A percentile compares a stretch with the other conserved stretches of the same genome.
Evolutionary conservation across 1,140 invertebrate genomes (phyloP).

Genomic region (Thaumatotibia leucotreta): DNA sequence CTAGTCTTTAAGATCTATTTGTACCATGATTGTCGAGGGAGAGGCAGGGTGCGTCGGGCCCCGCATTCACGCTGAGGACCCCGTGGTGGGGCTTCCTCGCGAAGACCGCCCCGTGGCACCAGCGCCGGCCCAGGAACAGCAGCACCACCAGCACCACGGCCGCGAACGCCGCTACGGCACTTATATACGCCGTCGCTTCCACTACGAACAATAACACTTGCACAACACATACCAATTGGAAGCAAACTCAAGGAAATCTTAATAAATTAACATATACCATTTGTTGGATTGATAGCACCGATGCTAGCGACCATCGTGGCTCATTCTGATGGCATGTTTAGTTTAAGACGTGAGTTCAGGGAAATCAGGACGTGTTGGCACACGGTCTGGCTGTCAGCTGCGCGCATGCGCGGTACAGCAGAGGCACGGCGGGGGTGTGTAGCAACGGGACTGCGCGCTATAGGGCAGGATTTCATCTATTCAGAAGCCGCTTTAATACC

Average conservation of each 20-base stretch:
- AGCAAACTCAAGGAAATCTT: neutral
- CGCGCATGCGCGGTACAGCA: slow-evolving; percentile 52
- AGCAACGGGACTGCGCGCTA: slow-evolving; percentile 38
- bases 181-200: slow-evolving; percentile 72
- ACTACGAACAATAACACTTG: slow-evolving; percentile 38
- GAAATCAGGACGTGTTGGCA: slow-evolving; percentile 53
- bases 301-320: slow-evolving; percentile 64
- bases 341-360: slow-evolving; percentile 8
- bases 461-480: slow-evolving; percentile 46
- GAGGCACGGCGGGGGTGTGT: slow-evolving; percentile 63
- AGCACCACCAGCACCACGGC: slow-evolving; percentile 61
- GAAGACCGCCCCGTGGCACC: slow-evolving; percentile 57
- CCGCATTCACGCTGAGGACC: slow-evolving; percentile 58
- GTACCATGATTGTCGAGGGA: slow-evolving; percentile 36
- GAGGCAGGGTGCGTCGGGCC: slow-evolving; percentile 35
- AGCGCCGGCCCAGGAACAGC: slow-evolving; percentile 62
- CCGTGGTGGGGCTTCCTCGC: slow-evolving; percentile 62
- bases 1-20: neutral
- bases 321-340: slow-evolving; percentile 35
- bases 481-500: neutral
- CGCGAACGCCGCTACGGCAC: slow-evolving; percentile 66
- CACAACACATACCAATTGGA: slow-evolving; percentile 16
- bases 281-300: slow-evolving; percentile 54
- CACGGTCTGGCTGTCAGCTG: slow-evolving; percentile 48
- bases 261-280: slow-evolving; percentile 43